Evolutionary conservation across 2,797 vertebrate genomes (phyloP).

Genomic region (Neosalanx taihuensis): DNA sequence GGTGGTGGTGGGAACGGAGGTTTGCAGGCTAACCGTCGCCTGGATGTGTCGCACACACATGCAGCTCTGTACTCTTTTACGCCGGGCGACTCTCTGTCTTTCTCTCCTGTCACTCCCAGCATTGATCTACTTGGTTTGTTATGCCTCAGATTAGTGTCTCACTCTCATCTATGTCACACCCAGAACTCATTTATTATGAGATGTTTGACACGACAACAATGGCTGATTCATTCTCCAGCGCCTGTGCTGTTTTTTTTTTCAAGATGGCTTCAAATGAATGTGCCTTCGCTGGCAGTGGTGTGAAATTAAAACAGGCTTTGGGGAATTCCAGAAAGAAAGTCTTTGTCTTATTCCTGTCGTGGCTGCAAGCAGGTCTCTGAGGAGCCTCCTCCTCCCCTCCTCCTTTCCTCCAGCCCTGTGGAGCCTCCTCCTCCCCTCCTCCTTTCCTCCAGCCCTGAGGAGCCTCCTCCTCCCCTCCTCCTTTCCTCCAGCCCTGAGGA

Average conservation of each 20-base stretch:
- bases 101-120: constrained; percentile 46
- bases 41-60: background rate
- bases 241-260: constrained; percentile 37
- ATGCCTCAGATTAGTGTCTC: constrained; percentile 53
- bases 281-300: constrained; percentile 30
- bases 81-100: constrained; percentile 25
- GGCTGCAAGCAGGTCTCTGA: background rate
- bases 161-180: constrained; percentile 48
- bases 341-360: constrained; percentile 10
- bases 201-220: constrained; percentile 48
- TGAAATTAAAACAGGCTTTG: constrained; percentile 43
- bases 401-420: constrained; percentile 18
- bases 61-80: constrained; percentile 7
- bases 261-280: constrained; percentile 38
- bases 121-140: constrained; percentile 51
- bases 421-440: no score
- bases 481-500: constrained; percentile 18
- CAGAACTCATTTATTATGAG: constrained; percentile 56
- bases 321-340: constrained; percentile 26
- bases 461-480: constrained; percentile 16
- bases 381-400: background rate
- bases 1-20: constrained; percentile 12
- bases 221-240: constrained; percentile 43
- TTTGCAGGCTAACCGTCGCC: background rate
- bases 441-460: background rate